Evolutionary conservation across 1,140 invertebrate species (phyloP), one percentile per base, ranked within the genome.

Genomic region (Nephila pilipes): DNA sequence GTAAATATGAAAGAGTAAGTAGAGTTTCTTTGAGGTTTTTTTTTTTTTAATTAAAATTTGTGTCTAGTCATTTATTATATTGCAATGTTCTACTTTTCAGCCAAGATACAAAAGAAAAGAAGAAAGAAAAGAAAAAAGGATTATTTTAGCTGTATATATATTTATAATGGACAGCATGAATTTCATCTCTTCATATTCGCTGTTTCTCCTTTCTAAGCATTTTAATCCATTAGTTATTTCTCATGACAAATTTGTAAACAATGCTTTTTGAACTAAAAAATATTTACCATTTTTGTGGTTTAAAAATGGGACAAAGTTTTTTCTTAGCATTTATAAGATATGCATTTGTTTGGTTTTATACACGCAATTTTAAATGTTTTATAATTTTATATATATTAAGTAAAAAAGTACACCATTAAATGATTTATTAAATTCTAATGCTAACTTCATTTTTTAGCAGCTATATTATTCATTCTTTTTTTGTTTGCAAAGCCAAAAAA

Each of bases 101-200:
- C 65, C 83, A 57, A 79, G 91, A 93, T 80, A 29, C 69, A 36
- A 89, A 93, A 83, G 92, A 93, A 65, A 93, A 93, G 80, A 93
- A 93, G 60, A 93, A 89, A 85, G 92, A 93, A 36, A 93, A 93
- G 79, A 93, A 93, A 90, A 93, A 93, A 65, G 87, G 87, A 63
- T 65, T 93, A 90, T 93, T 93, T 89, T 93, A 93, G 57, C 38
- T 90, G 88, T 79, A 87, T 5, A 87, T 65, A 55, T 87, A 65
- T 75, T 29, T 54, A 75, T 63, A 54, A 29, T 54, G 54, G 29
- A 32, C 60, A 65, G 87, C 63, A 88, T 69, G 63, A 88, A 46
- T 75, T 88, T 88, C 65, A 88, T 55, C 38, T 16, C 29, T 25
- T 55, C 58, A 63, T 46, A 46, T 69, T 88, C 25, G 65, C 20